Evolutionary conservation across 2,888 invertebrate genomes (phyloP).

Genomic region (Entomobrya multifasciata): DNA sequence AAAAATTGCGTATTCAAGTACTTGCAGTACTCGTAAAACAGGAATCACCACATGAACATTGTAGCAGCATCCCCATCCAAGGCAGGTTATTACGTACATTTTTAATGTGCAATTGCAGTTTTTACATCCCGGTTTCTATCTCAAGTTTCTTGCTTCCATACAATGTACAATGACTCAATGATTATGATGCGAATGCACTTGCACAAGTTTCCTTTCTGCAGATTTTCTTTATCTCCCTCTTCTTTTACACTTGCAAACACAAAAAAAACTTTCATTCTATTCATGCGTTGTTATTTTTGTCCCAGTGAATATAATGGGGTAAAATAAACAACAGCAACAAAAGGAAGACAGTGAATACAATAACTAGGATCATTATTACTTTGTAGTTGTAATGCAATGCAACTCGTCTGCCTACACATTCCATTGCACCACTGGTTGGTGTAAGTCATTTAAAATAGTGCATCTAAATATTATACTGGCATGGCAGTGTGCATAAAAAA

Average conservation of each 20-base stretch:
- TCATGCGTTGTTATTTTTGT: not conserved
- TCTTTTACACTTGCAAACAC: no score
- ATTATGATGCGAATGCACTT: not conserved
- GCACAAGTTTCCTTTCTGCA: not conserved
- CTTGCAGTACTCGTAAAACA: constrained; percentile 20
- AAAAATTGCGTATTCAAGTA: not conserved
- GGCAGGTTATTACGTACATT: constrained; percentile 66
- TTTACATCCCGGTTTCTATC: constrained; percentile 61
- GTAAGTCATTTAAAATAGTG: not conserved
- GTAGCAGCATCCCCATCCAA: constrained; percentile 8
- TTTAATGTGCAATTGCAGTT: constrained; percentile 71
- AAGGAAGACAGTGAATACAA: constrained; percentile 7
- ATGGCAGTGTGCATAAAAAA: not conserved
- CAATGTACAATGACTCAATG: no score
- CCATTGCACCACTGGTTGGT: no score
- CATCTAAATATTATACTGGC: constrained; percentile 4
- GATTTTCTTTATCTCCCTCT: not conserved
- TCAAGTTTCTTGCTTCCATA: no score
- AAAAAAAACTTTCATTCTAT: not conserved
- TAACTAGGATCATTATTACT: constrained; percentile 23
- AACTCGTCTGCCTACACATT: no score
- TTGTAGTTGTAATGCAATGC: no score
- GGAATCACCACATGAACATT: not conserved
- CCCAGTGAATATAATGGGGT: no score
- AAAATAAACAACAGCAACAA: constrained; percentile 3